Evolutionary conservation across 2,888 invertebrate genomes (phyloP).

Genomic region (Caenorhabditis japonica): DNA sequence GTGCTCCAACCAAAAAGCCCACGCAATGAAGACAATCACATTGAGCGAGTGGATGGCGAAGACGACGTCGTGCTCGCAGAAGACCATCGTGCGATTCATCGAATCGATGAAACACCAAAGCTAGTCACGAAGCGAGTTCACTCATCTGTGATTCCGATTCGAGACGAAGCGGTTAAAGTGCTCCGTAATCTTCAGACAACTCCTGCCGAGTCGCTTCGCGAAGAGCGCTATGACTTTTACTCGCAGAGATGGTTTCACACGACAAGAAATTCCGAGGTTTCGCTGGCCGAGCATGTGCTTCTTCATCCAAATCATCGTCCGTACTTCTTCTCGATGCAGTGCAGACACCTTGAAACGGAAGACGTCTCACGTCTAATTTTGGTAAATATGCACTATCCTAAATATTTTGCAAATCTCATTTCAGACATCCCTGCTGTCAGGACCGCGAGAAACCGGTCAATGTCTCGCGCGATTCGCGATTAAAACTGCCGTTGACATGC

Average conservation of each 20-base stretch:
- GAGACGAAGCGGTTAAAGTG: conserved; percentile 42
- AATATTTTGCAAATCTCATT: not conserved
- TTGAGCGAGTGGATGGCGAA: conserved; percentile 18
- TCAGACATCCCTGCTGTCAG: conserved; percentile 29
- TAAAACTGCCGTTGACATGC: conserved; percentile 24
- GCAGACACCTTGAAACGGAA: conserved; percentile 17
- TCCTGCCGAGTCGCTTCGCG: conserved; percentile 6
- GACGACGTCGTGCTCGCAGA: conserved; percentile 30
- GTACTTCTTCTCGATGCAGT: conserved; percentile 33
- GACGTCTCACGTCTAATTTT: conserved; percentile 30
- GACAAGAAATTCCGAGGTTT: conserved; percentile 27
- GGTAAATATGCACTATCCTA: conserved; percentile 1
- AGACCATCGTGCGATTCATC: conserved; percentile 22
- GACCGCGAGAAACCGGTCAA: conserved; percentile 31
- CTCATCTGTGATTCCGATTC: not conserved
- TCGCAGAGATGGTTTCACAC: conserved; percentile 42
- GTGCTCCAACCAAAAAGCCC: conserved; percentile 13
- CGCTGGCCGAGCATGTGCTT: conserved; percentile 32
- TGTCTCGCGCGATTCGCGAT: conserved; percentile 34
- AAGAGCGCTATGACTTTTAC: conserved; percentile 19
- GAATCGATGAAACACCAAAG: conserved; percentile 49
- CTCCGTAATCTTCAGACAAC: conserved; percentile 18
- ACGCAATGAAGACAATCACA: not conserved
- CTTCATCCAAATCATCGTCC: conserved; percentile 45
- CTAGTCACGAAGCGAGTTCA: conserved; percentile 17